Evolutionary conservation across 2,888 invertebrate genomes (phyloP), one percentile per base, ranked within the genome.

Genomic region (Dascillus cervinus): DNA sequence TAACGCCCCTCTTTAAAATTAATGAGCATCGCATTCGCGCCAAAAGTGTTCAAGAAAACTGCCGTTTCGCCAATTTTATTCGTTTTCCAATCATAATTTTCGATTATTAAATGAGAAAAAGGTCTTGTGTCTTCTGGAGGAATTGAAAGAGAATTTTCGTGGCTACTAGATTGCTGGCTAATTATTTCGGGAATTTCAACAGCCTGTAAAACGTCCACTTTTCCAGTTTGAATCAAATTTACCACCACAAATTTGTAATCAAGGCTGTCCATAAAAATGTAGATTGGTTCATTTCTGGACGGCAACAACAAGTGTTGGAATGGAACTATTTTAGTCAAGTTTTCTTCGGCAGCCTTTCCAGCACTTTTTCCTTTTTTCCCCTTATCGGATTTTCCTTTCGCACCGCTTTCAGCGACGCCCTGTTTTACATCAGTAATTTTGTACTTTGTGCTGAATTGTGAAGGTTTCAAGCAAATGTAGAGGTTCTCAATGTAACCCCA

Each of bases 241-340:
- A 64, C 32, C 3, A 61, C 29, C 2, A 61, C n/a, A 3, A 50
- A 39, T 37, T 60, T 61, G 4, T 37, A 32, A 12, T 54, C 53
- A 6, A 57, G 25, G 4, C 53, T 55, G 30, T 64, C 62, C 13
- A 49, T 39, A 34, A 60, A 58, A 3, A 62, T 19, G 26, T 59
- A 59, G 4, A 60, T 13, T 0, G 62, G 59, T 34, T 57, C 55
- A 30, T 61, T 61, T 19, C 53, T 40, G 4, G 46, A 43, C n/a
- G 32, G 22, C 10, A 36, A 31, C 11, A 52, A 11, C 4, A 19
- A 32, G 8, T 41, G 31, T 1, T 49, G 42, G 45, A 47, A 49
- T 9, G 46, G 27, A 4, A 56, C 32, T 21, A 44, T 29, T 38
- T 47, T 45, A 29, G 26, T 14, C 11, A 21, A 5, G 11, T 11